Conservation (phyloP, 2,797 vertebrate species). For the Sebastes minor region DNA sequence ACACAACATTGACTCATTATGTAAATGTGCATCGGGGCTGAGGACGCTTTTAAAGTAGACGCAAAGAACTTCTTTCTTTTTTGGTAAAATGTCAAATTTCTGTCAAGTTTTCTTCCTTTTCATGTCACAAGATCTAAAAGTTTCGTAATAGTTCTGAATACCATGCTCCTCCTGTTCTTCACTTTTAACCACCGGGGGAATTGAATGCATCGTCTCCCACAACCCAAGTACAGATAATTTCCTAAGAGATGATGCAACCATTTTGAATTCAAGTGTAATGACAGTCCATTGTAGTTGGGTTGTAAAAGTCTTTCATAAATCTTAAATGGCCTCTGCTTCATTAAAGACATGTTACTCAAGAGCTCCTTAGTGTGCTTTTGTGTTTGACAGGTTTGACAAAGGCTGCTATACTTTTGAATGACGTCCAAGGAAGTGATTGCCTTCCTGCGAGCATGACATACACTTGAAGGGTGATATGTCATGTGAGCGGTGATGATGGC, state of each 20-base stretch:
- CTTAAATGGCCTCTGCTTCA: constrained; percentile 66
- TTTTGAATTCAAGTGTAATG: constrained; percentile 72
- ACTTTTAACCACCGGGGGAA: constrained; percentile 61
- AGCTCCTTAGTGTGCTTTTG: constrained; percentile 43
- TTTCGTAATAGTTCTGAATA: constrained; percentile 55
- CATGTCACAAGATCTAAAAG: constrained; percentile 69
- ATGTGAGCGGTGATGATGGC: not conserved
- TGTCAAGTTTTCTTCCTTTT: constrained; percentile 57
- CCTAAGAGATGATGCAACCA: constrained; percentile 75
- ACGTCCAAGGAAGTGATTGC: constrained; percentile 16
- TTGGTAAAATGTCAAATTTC: constrained; percentile 30
- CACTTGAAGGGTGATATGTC: constrained; percentile 63
- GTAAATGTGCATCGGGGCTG: constrained; percentile 37
- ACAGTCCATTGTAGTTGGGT: constrained; percentile 66
- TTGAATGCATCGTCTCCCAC: constrained; percentile 51
- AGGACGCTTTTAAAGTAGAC: constrained; percentile 52
- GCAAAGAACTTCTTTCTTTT: constrained; percentile 18
- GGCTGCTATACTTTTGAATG: constrained; percentile 33
- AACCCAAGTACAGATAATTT: constrained; percentile 55
- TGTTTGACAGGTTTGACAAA: constrained; percentile 62
- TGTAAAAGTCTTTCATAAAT: constrained; percentile 65
- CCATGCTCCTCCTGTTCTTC: constrained; percentile 41
- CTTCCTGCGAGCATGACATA: constrained; percentile 22
- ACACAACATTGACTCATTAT: constrained; percentile 48
- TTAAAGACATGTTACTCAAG: constrained; percentile 56